Base-by-base conservation (phyloP, 1,140 invertebrate genomes). In the Euschistus heros region DNA sequence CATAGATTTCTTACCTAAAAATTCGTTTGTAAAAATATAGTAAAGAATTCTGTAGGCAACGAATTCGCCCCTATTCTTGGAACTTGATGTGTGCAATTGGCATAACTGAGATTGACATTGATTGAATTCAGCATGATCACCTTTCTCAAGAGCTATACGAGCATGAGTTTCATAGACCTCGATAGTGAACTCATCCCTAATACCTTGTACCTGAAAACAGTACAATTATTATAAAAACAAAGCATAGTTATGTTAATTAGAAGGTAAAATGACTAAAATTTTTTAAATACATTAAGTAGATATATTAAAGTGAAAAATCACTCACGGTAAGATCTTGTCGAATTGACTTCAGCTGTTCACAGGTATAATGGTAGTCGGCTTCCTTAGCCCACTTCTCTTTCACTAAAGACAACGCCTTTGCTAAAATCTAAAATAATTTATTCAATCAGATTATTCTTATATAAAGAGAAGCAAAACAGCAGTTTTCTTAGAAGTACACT, bases 91-190 rank as follows among this genome's bases (percentile, higher is more conserved):
- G 73, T 91, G 87, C 13, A 99, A 80, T 80, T 92, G 88, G 80
- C 92, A 91, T 27, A 99, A 78, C 78, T 98, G 96, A 46, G 94
- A 96, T 78, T 98, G 96, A 76, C 96, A 98, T 75, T 98, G 96
- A 80, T 98, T 98, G 74, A 98, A 98, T 76, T 98, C 96, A 75
- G 96, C 94, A 76, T 97, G 93, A 75, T 99, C 96, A 52, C 92
- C 91, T 77, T 94, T 96, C 75, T 98, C 95, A 74, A 98, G 80
- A 62, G 95, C 95, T 73, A 98, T 94, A 64, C 94, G 80, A 13
- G 94, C 96, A 81, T 99, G 96, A 2, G 93, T 97, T 81, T 99
- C 96, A 79, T 99, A 99, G 14, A 98, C 97, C 73, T 91, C 81
- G 22, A 98, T 88, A 57, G 95, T 98, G 75, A 99, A 97, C 66